These are phyloP conservation scores for Chaenodraco wilsoni DNA, from an alignment of 2,797 vertebrate genomes.

Conservation along the genomic window DNA sequence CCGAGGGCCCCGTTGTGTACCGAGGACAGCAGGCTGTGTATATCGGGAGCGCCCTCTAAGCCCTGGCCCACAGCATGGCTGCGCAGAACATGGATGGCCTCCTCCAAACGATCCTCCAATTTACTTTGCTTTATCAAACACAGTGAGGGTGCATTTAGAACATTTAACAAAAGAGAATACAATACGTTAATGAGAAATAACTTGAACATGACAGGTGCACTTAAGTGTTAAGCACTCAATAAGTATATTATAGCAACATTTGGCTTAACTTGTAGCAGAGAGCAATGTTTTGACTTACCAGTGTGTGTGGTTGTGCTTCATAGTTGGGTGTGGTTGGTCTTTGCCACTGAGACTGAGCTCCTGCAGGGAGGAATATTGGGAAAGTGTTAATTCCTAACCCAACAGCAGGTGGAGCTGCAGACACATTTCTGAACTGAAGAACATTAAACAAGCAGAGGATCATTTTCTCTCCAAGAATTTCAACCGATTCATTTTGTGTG, in stretches of 20 bases:
- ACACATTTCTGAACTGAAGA: slow-evolving; percentile 36
- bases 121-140: slow-evolving; percentile 88
- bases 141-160: background rate
- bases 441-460: slow-evolving; percentile 38
- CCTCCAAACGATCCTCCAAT: slow-evolving; percentile 97
- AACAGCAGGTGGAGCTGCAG: slow-evolving; percentile 79
- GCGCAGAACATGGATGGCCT: slow-evolving; percentile 96
- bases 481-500: slow-evolving; percentile 31
- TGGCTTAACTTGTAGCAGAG: slow-evolving; percentile 11
- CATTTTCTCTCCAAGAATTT: slow-evolving; percentile 33
- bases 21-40: slow-evolving; percentile 88
- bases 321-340: slow-evolving; percentile 92
- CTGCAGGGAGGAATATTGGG: slow-evolving; percentile 59
- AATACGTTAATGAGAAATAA: slow-evolving; percentile 3
- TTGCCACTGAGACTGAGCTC: slow-evolving; percentile 95
- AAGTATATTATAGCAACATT: background rate
- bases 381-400: slow-evolving; percentile 22
- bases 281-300: slow-evolving; percentile 83
- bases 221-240: too few species aligned
- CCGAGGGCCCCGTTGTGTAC: slow-evolving; percentile 86
- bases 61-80: slow-evolving; percentile 93
- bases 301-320: slow-evolving; percentile 91
- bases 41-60: slow-evolving; percentile 87
- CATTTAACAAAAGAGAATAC: background rate
- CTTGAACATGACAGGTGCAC: background rate